These are phyloP conservation scores for Podiceps cristatus DNA, from an alignment of 2,113 vertebrate species.

Conservation along the genomic window DNA sequence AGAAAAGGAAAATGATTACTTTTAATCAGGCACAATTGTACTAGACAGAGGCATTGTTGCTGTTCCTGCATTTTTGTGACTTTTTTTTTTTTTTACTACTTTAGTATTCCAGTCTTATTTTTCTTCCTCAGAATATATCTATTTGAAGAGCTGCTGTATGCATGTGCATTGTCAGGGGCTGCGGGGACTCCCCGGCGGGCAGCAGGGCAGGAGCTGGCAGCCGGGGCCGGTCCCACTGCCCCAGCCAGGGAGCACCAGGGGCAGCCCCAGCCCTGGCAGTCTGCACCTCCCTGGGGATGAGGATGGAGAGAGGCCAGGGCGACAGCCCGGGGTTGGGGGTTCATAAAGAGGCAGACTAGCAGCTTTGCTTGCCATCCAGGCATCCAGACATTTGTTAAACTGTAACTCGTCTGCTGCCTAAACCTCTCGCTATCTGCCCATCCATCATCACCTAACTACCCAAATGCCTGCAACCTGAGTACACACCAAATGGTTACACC, in stretches of 20 bases:
- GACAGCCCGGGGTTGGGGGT: rapidly evolving
- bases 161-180: rapidly evolving
- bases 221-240: rapidly evolving
- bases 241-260: not conserved
- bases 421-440: not conserved
- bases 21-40: not conserved
- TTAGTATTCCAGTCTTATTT: not conserved
- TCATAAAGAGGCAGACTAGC: not conserved
- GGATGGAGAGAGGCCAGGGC: not conserved
- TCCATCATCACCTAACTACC: not conserved
- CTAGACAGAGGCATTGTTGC: not conserved
- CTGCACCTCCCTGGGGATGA: not conserved
- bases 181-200: not conserved
- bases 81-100: not conserved
- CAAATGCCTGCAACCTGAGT: not conserved
- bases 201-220: not conserved
- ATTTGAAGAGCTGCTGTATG: not conserved
- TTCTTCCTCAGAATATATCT: not conserved
- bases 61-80: not conserved
- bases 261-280: not conserved
- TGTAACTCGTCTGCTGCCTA: not conserved
- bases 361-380: not conserved
- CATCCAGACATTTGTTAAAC: not conserved
- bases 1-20: not conserved
- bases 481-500: not conserved